A percentile compares a stretch with the other conserved stretches of the same genome.
phyloP scores from a whole-genome alignment of 2,888 invertebrate species.

The Nomada flava region DNA sequence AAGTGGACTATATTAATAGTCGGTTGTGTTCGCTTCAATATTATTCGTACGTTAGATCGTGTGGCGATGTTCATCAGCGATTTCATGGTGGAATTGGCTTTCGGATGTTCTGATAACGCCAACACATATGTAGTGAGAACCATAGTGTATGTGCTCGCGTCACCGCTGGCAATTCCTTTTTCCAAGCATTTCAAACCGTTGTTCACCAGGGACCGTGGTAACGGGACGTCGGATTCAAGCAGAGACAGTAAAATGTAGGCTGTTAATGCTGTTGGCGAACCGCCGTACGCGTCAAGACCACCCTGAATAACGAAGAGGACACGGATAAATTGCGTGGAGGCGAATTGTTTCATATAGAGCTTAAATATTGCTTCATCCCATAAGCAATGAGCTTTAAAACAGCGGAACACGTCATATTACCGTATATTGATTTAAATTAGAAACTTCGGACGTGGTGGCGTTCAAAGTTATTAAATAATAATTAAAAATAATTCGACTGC shows the following conservation, averaged over 20 bases:
- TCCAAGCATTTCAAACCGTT: slow-evolving; percentile 88
- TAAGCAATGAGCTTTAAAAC: too few relatives aligned
- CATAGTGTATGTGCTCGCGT: slow-evolving; percentile 85
- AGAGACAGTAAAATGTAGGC: slow-evolving; percentile 89
- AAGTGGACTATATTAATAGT: too few relatives aligned
- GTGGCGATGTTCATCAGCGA: slow-evolving; percentile 83
- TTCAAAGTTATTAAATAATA: too few relatives aligned
- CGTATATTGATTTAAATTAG: too few relatives aligned
- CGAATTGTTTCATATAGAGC: too few relatives aligned
- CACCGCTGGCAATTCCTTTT: slow-evolving; percentile 76
- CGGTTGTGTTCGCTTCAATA: neutral
- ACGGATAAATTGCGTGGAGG: neutral
- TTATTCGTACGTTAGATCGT: slow-evolving; percentile 76
- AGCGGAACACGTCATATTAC: too few relatives aligned
- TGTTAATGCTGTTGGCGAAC: slow-evolving; percentile 87
- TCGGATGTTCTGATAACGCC: slow-evolving; percentile 84
- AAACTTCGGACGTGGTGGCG: too few relatives aligned
- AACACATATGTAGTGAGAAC: slow-evolving; percentile 86
- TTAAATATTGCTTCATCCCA: too few relatives aligned
- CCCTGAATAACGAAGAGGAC: slow-evolving; percentile 68
- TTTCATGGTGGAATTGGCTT: slow-evolving; percentile 83
- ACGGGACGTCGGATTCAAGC: slow-evolving; percentile 86
- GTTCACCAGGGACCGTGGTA: slow-evolving; percentile 85
- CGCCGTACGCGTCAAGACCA: slow-evolving; percentile 79
- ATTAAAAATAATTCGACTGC: too few relatives aligned